A percentile compares a stretch with the other conserved stretches of the same genome.
Evolutionary conservation across 2,113 vertebrate species (phyloP).

Genomic region (Chitala chitala): DNA sequence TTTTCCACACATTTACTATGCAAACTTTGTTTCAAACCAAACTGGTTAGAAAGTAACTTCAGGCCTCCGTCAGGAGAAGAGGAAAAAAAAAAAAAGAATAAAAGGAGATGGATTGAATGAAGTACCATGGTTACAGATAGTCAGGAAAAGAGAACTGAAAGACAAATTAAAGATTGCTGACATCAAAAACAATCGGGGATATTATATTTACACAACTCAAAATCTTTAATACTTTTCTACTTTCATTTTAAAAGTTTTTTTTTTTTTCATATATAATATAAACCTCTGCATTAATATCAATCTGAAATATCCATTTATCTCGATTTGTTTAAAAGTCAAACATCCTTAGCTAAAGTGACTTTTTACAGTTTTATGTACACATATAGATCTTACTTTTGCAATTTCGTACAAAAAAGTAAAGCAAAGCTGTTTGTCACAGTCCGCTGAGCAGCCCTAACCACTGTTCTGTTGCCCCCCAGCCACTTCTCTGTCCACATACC

Average conservation of each 20-base stretch:
- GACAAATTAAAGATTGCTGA: slow-evolving; percentile 40
- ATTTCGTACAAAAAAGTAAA: slow-evolving; percentile 69
- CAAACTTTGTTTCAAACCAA: slow-evolving; percentile 60
- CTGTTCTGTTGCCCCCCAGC: slow-evolving; percentile 39
- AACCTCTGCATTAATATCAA: slow-evolving; percentile 64
- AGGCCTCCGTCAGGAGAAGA: slow-evolving; percentile 47
- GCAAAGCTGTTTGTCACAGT: slow-evolving; percentile 53
- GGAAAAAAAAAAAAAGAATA: slow-evolving; percentile 41
- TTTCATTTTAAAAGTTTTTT: slow-evolving; percentile 30
- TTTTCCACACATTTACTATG: slow-evolving; percentile 63
- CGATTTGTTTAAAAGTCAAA: slow-evolving; percentile 50
- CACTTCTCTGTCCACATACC: slow-evolving; percentile 16
- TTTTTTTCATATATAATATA: slow-evolving; percentile 65
- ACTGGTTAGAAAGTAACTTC: slow-evolving; percentile 49
- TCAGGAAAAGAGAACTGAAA: neutral
- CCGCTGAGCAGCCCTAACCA: slow-evolving; percentile 52
- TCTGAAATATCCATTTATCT: slow-evolving; percentile 41
- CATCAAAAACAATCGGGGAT: slow-evolving; percentile 31
- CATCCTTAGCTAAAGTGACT: slow-evolving; percentile 51
- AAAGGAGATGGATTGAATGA: neutral
- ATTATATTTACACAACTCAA: slow-evolving; percentile 40
- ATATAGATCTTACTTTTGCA: slow-evolving; percentile 60
- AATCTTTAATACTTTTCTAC: slow-evolving; percentile 5
- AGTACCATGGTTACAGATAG: too few species aligned
- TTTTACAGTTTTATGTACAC: slow-evolving; percentile 64